Conservation (phyloP, 2,888 invertebrate genomes). For the Oscheius sp. region DNA sequence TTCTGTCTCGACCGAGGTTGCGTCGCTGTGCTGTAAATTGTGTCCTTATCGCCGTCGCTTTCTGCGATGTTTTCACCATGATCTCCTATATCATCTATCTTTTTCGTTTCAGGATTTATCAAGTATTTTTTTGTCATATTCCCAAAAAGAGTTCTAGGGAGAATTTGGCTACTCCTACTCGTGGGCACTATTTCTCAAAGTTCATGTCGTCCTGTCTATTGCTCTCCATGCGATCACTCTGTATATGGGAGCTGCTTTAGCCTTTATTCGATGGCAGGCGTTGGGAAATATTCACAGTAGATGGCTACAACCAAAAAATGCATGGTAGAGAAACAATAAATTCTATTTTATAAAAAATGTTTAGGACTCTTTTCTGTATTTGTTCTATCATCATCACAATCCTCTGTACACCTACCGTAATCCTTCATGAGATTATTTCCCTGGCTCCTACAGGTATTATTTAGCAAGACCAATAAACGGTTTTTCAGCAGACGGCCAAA, state of each 20-base stretch:
- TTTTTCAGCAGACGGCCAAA: constrained; percentile 4
- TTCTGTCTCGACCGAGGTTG: constrained; percentile 43
- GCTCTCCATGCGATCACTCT: constrained; percentile 61
- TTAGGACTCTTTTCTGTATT: constrained; percentile 50
- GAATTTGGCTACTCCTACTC: constrained; percentile 47
- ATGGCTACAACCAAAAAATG: constrained; percentile 54
- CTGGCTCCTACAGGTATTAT: neutral
- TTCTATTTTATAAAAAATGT: constrained; percentile 5
- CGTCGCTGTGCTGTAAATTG: constrained; percentile 60
- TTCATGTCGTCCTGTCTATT: constrained; percentile 59
- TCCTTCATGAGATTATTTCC: constrained; percentile 42
- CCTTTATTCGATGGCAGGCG: constrained; percentile 60
- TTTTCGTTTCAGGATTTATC: constrained; percentile 54
- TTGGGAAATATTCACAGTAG: constrained; percentile 57
- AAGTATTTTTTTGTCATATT: constrained; percentile 33
- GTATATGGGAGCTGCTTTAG: constrained; percentile 59
- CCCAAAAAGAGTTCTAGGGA: constrained; percentile 31
- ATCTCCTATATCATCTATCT: constrained; percentile 54
- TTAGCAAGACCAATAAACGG: neutral
- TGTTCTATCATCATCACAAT: constrained; percentile 44
- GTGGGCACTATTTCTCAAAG: constrained; percentile 52
- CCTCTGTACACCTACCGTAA: constrained; percentile 53
- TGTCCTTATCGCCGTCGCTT: constrained; percentile 57
- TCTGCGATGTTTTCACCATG: constrained; percentile 63
- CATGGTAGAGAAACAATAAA: constrained; percentile 51